Evolutionary conservation across 2,888 invertebrate genomes (phyloP), one percentile per base, ranked within the genome.

Genomic region (Xanthorhoe spadicearia): DNA sequence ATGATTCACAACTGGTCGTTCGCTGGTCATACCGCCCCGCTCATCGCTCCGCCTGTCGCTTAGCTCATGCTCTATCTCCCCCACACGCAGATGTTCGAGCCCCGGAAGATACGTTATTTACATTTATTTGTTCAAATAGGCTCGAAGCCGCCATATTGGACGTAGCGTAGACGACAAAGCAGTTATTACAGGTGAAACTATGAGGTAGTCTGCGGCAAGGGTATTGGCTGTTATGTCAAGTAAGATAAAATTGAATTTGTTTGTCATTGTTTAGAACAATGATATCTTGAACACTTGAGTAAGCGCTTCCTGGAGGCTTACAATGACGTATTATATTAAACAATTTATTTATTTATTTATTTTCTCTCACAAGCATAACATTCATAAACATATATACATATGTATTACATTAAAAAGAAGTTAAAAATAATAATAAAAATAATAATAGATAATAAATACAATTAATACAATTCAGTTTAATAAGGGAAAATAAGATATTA

Each of bases 91-190:
- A 61, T 68, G 70, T 70, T 61, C 64, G 64, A 64, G 71, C 38
- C 51, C 60, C 64, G 69, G 66, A 71, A 73, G 70, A 66, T 70
- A 69, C 67, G 66, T 17, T 73, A 73, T 73, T 71, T 73, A 73
- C 73, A 71, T 73, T 70, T 68, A 68, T 68, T 70, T 67, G 64
- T 67, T 66, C 64, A 71, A 66, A 64, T 66, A 64, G 57, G 56
- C 60, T 35, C 48, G 23, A 50, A 19, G 53, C 48, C 52, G 56
- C 51, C 61, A 59, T 62, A 46, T 62, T 62, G 62, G 50, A n/a
- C 55, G 15, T 19, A 48, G 57, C 55, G 15, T 19, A 48, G 57
- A 58, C 15, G 17, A 53, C 48, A 35, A 48, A 51, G 35, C 50
- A 59, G 59, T 49, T 51, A 9, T 28, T 23, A 48, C 35, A 50